phyloP scores from a whole-genome alignment of 2,113 vertebrate genomes.

The Equus przewalskii region DNA sequence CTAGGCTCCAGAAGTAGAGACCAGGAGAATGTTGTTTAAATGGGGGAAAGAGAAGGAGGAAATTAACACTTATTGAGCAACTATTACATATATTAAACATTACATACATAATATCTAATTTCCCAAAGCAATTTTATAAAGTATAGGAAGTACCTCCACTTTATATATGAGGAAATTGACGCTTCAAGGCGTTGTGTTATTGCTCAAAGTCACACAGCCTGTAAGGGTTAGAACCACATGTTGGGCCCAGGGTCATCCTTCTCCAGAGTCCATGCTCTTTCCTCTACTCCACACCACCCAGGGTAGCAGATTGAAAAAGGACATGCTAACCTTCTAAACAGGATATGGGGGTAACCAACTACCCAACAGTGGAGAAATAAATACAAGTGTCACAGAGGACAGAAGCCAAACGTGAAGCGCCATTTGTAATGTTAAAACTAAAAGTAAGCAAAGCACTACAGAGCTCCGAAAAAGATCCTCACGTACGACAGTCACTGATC shows the following conservation, averaged over 20 bases:
- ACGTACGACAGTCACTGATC: neutral
- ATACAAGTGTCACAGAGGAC: neutral
- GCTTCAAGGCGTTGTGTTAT: neutral
- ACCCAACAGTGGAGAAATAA: neutral
- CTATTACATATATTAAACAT: neutral
- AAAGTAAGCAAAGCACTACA: neutral
- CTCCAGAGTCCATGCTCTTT: neutral
- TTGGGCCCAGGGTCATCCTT: neutral
- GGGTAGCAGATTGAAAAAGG: neutral
- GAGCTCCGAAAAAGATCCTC: neutral
- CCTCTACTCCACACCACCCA: neutral
- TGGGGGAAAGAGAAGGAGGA: neutral
- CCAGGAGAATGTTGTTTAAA: neutral
- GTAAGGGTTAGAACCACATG: neutral
- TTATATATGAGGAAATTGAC: neutral
- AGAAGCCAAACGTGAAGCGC: neutral
- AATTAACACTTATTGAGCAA: neutral
- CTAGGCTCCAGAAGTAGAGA: neutral
- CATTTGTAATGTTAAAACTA: neutral
- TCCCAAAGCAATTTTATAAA: constrained; percentile 20
- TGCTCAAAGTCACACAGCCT: neutral
- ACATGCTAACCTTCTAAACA: neutral
- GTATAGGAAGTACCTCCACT: neutral
- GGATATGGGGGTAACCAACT: neutral
- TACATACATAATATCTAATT: neutral